Conservation (phyloP, 1,140 invertebrate genomes). For the Magallana angulata region DNA sequence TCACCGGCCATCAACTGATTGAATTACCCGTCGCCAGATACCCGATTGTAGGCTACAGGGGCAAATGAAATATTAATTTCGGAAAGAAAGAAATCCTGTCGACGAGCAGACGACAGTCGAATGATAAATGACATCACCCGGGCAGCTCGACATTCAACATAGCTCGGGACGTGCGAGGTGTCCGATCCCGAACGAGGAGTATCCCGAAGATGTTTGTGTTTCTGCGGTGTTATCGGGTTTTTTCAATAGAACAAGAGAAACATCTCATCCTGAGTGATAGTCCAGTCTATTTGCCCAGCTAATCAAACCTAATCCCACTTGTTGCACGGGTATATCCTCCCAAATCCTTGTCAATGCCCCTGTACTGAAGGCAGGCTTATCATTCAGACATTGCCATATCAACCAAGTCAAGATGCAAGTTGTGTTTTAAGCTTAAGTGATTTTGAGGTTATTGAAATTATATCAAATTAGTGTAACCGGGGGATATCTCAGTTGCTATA, state of each 20-base stretch:
- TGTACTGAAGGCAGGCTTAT: not conserved
- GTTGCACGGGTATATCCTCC: slow-evolving; percentile 19
- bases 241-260: slow-evolving; percentile 20
- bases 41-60: not conserved
- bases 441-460: slow-evolving; percentile 1
- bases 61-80: not conserved
- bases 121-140: slow-evolving; percentile 23
- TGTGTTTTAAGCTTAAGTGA: not conserved
- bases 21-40: slow-evolving; percentile 9
- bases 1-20: not conserved
- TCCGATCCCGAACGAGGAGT: not conserved
- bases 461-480: not conserved
- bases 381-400: not conserved
- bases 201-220: slow-evolving; percentile 15
- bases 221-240: not conserved
- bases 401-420: slow-evolving; percentile 2
- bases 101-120: not conserved
- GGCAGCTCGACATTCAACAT: slow-evolving; percentile 1
- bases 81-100: not conserved
- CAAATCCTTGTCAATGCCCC: not conserved
- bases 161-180: not conserved
- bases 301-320: slow-evolving; percentile 18
- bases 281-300: not conserved
- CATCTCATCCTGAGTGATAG: slow-evolving; percentile 9
- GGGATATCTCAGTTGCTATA: no score